phyloP scores from a whole-genome alignment of 2,797 vertebrate species.

The Ctenochaetus hawaiiensis region DNA sequence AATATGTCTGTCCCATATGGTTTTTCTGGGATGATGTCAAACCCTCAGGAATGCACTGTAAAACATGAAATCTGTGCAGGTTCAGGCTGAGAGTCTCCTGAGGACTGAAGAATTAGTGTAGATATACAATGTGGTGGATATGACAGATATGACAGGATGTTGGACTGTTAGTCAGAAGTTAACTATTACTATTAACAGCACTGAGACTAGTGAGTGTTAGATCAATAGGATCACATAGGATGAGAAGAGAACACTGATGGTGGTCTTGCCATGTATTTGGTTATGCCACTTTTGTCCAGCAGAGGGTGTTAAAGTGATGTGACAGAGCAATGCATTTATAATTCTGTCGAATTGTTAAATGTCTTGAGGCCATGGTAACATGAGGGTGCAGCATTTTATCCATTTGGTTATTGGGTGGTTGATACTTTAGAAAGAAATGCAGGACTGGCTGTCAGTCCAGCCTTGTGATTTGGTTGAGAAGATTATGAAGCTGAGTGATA shows the following conservation, averaged over 20 bases:
- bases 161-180: neutral
- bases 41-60: slow-evolving; percentile 58
- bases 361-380: slow-evolving; percentile 19
- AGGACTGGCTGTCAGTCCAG: neutral
- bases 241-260: neutral
- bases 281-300: slow-evolving; percentile 55
- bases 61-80: slow-evolving; percentile 50
- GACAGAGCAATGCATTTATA: neutral
- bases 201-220: neutral
- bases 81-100: slow-evolving; percentile 13
- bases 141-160: neutral
- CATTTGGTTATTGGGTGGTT: neutral
- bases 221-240: neutral
- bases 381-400: neutral
- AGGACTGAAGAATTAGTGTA: neutral
- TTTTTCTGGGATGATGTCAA: slow-evolving; percentile 53
- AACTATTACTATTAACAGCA: neutral
- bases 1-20: slow-evolving; percentile 41
- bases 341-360: neutral
- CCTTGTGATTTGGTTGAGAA: neutral
- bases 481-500: neutral
- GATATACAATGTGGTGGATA: neutral
- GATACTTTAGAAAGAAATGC: neutral
- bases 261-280: neutral
- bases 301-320: slow-evolving; percentile 60